Conservation (phyloP, 2,888 invertebrate genomes). For the Folsomia candida region DNA sequence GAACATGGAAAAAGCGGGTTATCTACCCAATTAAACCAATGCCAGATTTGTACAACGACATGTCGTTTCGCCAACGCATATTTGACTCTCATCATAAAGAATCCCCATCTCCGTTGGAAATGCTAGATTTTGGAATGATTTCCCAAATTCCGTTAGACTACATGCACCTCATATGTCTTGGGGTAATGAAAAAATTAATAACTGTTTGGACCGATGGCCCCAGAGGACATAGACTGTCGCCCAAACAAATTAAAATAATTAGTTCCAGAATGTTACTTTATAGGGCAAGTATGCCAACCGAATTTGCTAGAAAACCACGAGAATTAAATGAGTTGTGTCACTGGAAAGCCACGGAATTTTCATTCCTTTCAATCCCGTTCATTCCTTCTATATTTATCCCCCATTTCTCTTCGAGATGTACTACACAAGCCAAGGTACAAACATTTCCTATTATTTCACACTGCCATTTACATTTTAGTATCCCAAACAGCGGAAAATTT, state of each 20-base stretch:
- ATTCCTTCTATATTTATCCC: conserved; percentile 26
- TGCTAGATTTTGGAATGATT: conserved; percentile 51
- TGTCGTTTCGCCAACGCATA: conserved; percentile 23
- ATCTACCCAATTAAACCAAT: not conserved
- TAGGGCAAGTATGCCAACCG: conserved; percentile 7
- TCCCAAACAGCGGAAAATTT: not conserved
- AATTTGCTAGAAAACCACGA: conserved; percentile 26
- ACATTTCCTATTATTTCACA: conserved; percentile 25
- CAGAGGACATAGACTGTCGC: conserved; percentile 10
- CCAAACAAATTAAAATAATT: conserved; percentile 8
- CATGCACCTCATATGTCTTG: no score
- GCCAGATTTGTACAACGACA: conserved; percentile 11
- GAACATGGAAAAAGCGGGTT: not conserved
- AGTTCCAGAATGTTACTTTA: not conserved
- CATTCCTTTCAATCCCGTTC: no score
- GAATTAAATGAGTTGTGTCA: conserved; percentile 15
- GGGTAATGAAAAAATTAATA: conserved; percentile 51
- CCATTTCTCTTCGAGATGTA: conserved; percentile 1
- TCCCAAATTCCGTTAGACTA: no score
- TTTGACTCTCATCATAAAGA: conserved; percentile 39
- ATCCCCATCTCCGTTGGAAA: conserved; percentile 51
- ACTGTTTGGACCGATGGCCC: conserved; percentile 49
- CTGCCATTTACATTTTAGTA: conserved; percentile 26
- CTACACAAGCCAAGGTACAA: conserved; percentile 6
- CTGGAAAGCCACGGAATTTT: conserved; percentile 33